Evolutionary conservation across 2,797 vertebrate genomes (phyloP).

Genomic region (Chrosomus eos): DNA sequence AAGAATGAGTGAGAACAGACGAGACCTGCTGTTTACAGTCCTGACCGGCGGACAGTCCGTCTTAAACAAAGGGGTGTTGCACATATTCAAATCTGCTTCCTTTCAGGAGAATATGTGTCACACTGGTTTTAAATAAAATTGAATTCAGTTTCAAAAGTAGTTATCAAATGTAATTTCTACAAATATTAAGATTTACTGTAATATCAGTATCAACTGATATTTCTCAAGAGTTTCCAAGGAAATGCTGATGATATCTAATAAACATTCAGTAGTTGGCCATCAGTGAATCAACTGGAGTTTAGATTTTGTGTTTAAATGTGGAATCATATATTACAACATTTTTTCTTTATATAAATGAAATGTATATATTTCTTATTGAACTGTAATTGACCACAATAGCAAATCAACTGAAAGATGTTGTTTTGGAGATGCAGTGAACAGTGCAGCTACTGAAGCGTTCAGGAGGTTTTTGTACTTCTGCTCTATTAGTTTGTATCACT

Average conservation of each 20-base stretch:
- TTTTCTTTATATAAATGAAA: background rate
- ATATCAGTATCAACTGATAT: too few species aligned
- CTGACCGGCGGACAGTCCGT: background rate
- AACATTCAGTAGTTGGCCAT: background rate
- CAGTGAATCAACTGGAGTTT: background rate
- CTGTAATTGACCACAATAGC: background rate
- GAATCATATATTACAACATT: background rate
- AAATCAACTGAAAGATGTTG: background rate
- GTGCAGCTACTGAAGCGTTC: slow-evolving; percentile 9
- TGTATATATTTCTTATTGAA: background rate
- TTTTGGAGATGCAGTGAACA: background rate
- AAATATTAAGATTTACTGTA: too few species aligned
- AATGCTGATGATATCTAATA: background rate
- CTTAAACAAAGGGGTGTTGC: too few species aligned
- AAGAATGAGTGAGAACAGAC: background rate
- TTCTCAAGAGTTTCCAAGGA: background rate
- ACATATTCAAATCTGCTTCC: too few species aligned
- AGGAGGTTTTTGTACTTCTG: slow-evolving; percentile 38
- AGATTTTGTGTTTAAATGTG: background rate
- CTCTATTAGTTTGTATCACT: slow-evolving; percentile 19
- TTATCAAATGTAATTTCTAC: too few species aligned
- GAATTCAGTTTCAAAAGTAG: too few species aligned
- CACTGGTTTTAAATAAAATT: background rate
- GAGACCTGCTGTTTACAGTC: background rate
- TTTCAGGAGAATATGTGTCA: too few species aligned